These are phyloP conservation scores for Megalurothrips usitatus DNA, from an alignment of 2,888 invertebrate genomes.

Conservation along the genomic window DNA sequence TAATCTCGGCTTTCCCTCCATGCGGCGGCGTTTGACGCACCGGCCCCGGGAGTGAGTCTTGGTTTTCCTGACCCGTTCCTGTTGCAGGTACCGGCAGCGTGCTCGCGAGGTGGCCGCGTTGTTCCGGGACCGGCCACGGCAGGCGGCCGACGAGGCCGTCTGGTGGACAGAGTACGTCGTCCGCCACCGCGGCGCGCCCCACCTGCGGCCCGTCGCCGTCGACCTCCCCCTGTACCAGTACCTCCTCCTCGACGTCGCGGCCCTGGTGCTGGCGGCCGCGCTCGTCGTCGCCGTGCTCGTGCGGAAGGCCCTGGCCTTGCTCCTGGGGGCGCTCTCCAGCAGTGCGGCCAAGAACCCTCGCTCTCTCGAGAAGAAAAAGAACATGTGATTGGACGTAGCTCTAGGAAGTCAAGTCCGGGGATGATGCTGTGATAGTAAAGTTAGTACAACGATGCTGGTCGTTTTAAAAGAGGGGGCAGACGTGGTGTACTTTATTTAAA, in stretches of 20 bases:
- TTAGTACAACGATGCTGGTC: no score
- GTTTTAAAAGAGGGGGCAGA: no score
- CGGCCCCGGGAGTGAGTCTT: no score
- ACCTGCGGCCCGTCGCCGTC: conserved; percentile 33
- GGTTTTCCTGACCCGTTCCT: neutral
- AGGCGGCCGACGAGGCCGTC: conserved; percentile 38
- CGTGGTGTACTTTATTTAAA: no score
- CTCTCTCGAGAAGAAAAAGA: neutral
- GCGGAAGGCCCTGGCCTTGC: neutral
- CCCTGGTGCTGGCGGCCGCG: conserved; percentile 19
- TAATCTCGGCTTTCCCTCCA: no score
- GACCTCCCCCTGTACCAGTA: conserved; percentile 33
- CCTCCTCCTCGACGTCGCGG: conserved; percentile 34
- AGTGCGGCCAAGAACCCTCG: neutral
- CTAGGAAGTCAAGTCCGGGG: no score
- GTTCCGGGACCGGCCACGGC: conserved; percentile 38
- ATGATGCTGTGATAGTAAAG: no score
- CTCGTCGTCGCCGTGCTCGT: conserved; percentile 19
- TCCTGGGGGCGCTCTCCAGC: neutral
- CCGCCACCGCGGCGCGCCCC: conserved; percentile 38
- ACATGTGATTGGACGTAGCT: neutral
- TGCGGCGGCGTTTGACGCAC: neutral
- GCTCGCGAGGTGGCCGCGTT: conserved; percentile 38
- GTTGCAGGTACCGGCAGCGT: conserved; percentile 37
- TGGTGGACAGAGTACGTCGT: conserved; percentile 40